Conservation (phyloP, 37 sponge, comb jelly and placozoan genomes). For the Tethya wilhelma region DNA sequence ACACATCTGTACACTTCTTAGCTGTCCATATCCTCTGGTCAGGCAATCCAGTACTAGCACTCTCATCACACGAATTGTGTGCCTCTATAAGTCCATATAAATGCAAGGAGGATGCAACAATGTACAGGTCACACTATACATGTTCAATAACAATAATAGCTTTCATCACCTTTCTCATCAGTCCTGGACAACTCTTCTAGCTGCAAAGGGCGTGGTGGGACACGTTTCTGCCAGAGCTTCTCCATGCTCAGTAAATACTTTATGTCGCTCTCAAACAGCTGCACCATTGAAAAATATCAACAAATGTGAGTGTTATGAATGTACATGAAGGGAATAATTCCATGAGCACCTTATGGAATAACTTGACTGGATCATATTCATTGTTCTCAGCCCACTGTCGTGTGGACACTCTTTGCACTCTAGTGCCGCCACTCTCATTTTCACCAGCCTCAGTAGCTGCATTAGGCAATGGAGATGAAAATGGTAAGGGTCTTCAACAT, state of each 20-base stretch:
- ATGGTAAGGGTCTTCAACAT: neutral
- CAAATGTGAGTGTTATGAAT: neutral
- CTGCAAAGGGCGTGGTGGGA: slow-evolving; percentile 81
- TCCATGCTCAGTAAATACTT: slow-evolving; percentile 95
- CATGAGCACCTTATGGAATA: slow-evolving; percentile 79
- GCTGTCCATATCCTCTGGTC: slow-evolving; percentile 94
- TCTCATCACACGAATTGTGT: too few species aligned
- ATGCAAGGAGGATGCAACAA: too few species aligned
- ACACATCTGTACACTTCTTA: slow-evolving; percentile 75
- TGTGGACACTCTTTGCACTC: slow-evolving; percentile 67
- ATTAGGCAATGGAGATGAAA: neutral
- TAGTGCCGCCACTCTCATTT: neutral
- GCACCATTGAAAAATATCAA: neutral
- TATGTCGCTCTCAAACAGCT: slow-evolving; percentile 89
- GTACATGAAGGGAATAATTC: neutral
- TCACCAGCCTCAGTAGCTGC: neutral
- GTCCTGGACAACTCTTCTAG: too few species aligned
- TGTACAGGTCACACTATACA: too few species aligned
- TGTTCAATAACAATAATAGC: too few species aligned
- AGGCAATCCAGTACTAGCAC: slow-evolving; percentile 69
- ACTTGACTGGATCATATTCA: slow-evolving; percentile 71
- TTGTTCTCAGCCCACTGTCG: slow-evolving; percentile 86
- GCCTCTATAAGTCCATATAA: too few species aligned
- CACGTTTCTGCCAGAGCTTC: slow-evolving; percentile 92
- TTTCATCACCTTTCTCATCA: too few species aligned